These are phyloP conservation scores for Lytechinus variegatus DNA, from an alignment of 35 echinoderm and acorn worm species.

Conservation along the genomic window DNA sequence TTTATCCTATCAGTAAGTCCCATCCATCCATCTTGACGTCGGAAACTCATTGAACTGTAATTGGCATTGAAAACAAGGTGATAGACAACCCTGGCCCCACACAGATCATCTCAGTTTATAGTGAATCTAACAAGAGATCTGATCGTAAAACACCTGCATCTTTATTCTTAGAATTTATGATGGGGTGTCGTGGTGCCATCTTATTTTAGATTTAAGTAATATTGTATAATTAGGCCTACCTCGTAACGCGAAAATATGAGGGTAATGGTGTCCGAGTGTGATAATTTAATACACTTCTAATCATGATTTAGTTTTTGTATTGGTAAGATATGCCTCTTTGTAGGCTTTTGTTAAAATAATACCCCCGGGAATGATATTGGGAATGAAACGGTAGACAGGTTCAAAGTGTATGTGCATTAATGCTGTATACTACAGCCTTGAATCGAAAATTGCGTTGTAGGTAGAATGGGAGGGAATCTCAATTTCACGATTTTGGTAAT, in stretches of 20 bases:
- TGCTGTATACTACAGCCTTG: no score
- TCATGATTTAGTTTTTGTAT: no score
- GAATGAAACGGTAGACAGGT: no score
- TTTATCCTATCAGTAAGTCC: constrained; percentile 16
- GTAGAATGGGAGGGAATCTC: no score
- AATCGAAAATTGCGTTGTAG: no score
- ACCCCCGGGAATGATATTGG: no score
- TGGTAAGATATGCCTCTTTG: no score
- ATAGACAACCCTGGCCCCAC: background rate
- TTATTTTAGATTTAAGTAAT: background rate
- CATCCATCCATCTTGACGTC: constrained; percentile 34
- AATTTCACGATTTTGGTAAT: no score
- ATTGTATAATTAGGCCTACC: background rate
- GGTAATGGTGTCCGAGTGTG: no score
- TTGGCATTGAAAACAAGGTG: background rate
- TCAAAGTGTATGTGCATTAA: no score
- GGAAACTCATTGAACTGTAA: background rate
- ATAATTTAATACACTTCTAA: no score
- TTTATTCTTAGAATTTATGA: background rate
- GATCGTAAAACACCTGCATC: background rate
- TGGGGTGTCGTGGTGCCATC: background rate
- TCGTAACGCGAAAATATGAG: background rate
- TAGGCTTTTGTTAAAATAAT: no score
- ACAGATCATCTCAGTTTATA: background rate
- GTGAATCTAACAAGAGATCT: background rate